These are phyloP conservation scores for Argopecten irradians DNA, from an alignment of 1,140 invertebrate genomes.

Conservation along the genomic window DNA sequence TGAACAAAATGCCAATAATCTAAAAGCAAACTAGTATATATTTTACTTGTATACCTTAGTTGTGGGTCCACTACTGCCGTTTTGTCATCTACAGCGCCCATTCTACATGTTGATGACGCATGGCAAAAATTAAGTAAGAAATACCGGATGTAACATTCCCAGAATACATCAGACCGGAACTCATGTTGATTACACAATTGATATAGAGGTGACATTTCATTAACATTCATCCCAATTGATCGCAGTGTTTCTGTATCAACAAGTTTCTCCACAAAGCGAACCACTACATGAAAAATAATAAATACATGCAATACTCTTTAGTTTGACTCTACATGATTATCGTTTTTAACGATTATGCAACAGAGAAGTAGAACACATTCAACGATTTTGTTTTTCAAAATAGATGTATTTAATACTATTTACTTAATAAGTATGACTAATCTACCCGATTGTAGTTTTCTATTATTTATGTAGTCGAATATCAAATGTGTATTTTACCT, in stretches of 20 bases:
- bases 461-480: too few species aligned
- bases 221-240: conserved; percentile 29
- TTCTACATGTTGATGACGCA: conserved; percentile 92
- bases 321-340: too few species aligned
- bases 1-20: too few species aligned
- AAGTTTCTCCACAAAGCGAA: conserved; percentile 30
- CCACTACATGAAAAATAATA: conserved; percentile 27
- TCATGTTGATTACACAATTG: conserved; percentile 41
- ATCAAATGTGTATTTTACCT: too few species aligned
- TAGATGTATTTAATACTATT: too few species aligned
- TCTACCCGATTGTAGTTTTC: too few species aligned
- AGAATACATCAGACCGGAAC: conserved; percentile 68
- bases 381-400: too few species aligned
- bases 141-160: conserved; percentile 68
- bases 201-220: not conserved
- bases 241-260: conserved; percentile 38
- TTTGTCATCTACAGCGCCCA: conserved; percentile 91
- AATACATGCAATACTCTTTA: not conserved
- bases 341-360: too few species aligned
- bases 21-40: too few species aligned
- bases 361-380: too few species aligned
- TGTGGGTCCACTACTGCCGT: conserved; percentile 92
- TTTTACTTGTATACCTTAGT: conserved; percentile 73
- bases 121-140: conserved; percentile 85
- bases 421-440: too few species aligned